Evolutionary conservation across 1,140 invertebrate genomes (phyloP).

Genomic region (Chlorops oryzae): DNA sequence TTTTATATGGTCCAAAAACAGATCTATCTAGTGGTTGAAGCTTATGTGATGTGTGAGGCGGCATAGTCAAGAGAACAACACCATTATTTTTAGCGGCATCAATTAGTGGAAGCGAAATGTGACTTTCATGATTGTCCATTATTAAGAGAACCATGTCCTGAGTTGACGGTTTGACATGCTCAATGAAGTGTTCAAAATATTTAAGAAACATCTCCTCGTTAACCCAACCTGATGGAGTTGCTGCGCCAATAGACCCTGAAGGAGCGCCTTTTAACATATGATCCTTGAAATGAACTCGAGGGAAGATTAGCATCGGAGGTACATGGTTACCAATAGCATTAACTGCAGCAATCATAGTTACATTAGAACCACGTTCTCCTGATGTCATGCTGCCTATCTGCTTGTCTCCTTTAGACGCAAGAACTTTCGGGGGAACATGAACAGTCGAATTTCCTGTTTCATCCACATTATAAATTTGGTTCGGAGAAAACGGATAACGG

Average conservation of each 20-base stretch:
- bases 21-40: conserved; percentile 48
- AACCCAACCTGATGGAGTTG: background rate
- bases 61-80: conserved; percentile 31
- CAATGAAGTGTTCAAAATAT: background rate
- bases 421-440: conserved; percentile 41
- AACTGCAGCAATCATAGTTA: background rate
- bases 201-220: background rate
- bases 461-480: conserved; percentile 45
- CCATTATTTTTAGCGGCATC: conserved; percentile 13
- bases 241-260: background rate
- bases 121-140: background rate
- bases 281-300: conserved; percentile 13
- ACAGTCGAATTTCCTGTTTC: conserved; percentile 50
- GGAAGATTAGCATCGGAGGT: no score
- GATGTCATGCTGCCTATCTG: background rate
- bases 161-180: background rate
- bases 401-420: conserved; percentile 26
- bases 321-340: background rate
- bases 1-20: conserved; percentile 48
- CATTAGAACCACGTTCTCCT: background rate
- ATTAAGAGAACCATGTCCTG: background rate
- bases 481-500: background rate
- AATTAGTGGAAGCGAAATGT: background rate
- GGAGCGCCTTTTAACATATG: background rate
- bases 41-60: conserved; percentile 36